Evolutionary conservation across 2,888 invertebrate genomes (phyloP), one percentile per base, ranked within the genome.

Genomic region (Phortica okadai): DNA sequence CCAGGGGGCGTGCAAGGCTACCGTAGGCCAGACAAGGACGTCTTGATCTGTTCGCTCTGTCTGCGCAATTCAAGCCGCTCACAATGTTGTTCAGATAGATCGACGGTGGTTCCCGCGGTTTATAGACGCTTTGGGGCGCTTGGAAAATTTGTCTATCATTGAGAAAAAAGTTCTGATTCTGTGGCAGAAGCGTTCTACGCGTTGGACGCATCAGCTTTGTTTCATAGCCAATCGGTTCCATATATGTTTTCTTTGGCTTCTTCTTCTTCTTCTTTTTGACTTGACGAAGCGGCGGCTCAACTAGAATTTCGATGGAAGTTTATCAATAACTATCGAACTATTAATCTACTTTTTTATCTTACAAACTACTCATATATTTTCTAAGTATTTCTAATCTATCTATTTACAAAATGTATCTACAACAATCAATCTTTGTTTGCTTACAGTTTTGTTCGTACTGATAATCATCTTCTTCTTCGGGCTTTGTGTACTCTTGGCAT

Each of bases 81-180:
- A 85, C 79, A 59, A 85, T 88, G 69, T 85, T 88, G 54, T 85
- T 85, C 81, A 85, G 78, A n/a, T 85, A 88, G 69, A 85, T 81
- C 6, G 85, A 85, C 6, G 76, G 87, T 0, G 85, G 85, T 41
- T 83, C 0, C 0, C 77, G 84, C 14, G 59, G 7, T n/a, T 59
- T 21, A 4, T 33, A 33, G 2, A 5, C 4, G 54, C 83, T 33
- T 76, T 81, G 0, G 88, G 88, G 87, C 1, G 80, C 74, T 1
- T 86, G 81, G 56, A 88, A 81, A 2, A 88, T 84, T 74, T 88
- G 81, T 0, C 81, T 88, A 70, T 88, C 87, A 80, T 77, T 79
- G 44, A 85, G 77, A 70, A 78, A 87, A 67, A 76, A 88, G 11
- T 85, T 25, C 50, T 74, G 78, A 21, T 67, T 77, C 0, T 77